Evolutionary conservation across 2,797 vertebrate genomes (phyloP), one percentile per base, ranked within the genome.

Genomic region (Sternarchorhynchus goeldii): DNA sequence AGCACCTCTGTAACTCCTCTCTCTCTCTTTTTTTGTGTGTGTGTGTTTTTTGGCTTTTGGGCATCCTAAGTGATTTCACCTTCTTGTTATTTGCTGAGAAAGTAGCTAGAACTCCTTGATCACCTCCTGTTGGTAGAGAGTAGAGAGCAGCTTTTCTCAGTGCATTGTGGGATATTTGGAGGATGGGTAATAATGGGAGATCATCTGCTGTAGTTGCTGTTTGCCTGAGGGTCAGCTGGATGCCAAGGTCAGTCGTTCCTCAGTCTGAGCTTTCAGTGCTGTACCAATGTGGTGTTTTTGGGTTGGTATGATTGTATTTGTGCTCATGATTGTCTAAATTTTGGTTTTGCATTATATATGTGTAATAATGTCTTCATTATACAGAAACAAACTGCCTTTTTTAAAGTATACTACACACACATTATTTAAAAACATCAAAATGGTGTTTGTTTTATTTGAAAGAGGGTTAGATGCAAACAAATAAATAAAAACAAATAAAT

Each of bases 151-250:
- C 78, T 83, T 59, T 76, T 60, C 21, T 4, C 72, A 56, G 76
- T n/a, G 77, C 77, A 72, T 77, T 62, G 60, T 79, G 83, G 85
- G 78, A 84, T 79, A 89, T 77, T 16, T 79, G 32, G 29, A 53
- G 57, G 50, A 71, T 88, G 89, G 90, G 86, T 87, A 91, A 92
- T 91, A 90, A 90, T 67, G 81, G 68, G 69, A 80, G 87, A 81
- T 85, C 87, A 86, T 88, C 85, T 77, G 79, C 81, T 90, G 76
- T 82, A 77, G 78, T 78, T 62, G 81, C 78, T 65, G 82, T 72
- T 85, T 53, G 85, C 89, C 73, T 84, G 67, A 57, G 84, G 88
- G 88, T 90, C 88, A 86, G 57, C 70, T 79, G 75, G 45, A 82
- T 71, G 21, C 20, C 53, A 41, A 31, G 31, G 39, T 71, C 12